Percentiles rank a stretch among this genome's conserved stretches.
These are phyloP conservation scores for Brachyptera risi DNA, from an alignment of 2,888 invertebrate species.

Conservation along the genomic window DNA sequence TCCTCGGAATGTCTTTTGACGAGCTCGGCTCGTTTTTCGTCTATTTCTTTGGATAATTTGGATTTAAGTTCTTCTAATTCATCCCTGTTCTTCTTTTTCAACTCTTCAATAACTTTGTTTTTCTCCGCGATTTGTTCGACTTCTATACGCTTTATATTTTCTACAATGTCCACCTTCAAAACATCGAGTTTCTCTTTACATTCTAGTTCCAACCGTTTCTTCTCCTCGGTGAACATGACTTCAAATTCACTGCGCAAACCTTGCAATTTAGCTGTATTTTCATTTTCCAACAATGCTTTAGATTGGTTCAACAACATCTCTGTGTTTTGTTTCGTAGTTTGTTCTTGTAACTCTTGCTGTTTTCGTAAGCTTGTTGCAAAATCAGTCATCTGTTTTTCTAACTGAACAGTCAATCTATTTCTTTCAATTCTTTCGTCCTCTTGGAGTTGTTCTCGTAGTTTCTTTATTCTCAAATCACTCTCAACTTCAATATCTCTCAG, in stretches of 20 bases:
- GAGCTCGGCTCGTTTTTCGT: slow-evolving; percentile 18
- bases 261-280: slow-evolving; percentile 12
- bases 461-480: slow-evolving; percentile 45
- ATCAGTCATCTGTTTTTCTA: slow-evolving; percentile 19
- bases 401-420: background rate
- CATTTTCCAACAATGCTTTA: slow-evolving; percentile 16
- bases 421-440: slow-evolving; percentile 21
- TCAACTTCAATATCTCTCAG: slow-evolving; percentile 49
- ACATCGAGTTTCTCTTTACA: slow-evolving; percentile 47
- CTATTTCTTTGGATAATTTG: slow-evolving; percentile 25
- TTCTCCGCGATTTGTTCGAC: slow-evolving; percentile 49
- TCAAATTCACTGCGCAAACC: slow-evolving; percentile 33
- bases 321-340: slow-evolving; percentile 21
- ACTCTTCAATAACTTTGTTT: slow-evolving; percentile 45
- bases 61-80: slow-evolving; percentile 28
- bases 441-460: slow-evolving; percentile 38
- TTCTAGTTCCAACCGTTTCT: slow-evolving; percentile 47
- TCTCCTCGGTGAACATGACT: slow-evolving; percentile 46
- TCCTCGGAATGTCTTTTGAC: slow-evolving; percentile 8
- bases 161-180: slow-evolving; percentile 44
- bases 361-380: slow-evolving; percentile 19
- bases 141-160: slow-evolving; percentile 41
- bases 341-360: slow-evolving; percentile 23
- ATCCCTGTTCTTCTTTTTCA: background rate
- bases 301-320: slow-evolving; percentile 19